Evolutionary conservation across 2,797 vertebrate genomes (phyloP), one percentile per base, ranked within the genome.

Genomic region (Carduelis carduelis): DNA sequence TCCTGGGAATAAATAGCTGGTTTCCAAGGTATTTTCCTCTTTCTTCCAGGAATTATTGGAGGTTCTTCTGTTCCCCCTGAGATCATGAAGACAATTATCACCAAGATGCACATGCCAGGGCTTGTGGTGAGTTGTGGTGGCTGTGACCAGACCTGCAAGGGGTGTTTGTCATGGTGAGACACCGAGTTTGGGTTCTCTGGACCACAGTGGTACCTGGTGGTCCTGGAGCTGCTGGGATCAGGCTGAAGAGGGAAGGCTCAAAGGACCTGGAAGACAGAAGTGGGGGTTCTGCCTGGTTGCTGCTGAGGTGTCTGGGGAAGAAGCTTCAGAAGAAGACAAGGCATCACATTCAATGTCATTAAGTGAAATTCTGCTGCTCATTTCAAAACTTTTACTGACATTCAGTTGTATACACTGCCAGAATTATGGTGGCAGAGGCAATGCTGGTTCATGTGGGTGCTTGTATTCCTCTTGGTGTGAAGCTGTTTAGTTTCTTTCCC

Each of bases 11-110:
- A 60, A 71, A 59, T 2, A 55, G 30, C 20, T 56, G 23, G 11
- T 63, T 77, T 95, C 56, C 49, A 70, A 70, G 12, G 20, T 65
- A 12, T 57, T 76, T 83, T 66, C 52, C 27, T 78, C 76, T 96
- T 50, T 75, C 12, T 95, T 97, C 43, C 77, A 99, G 99, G 98
- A 66, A 5, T 99, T 77, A 94, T 98, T 59, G 99, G 95, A 8
- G 99, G 99, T 28, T 98, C 99, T 19, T 94, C 98, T 12, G 98
- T 97, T 93, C 98, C 99, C 39, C 95, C 98, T 14, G 98, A 99
- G 55, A 56, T 99, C 44, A 49, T 99, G 60, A 98, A 49, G 95
- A 95, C 96, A 52, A 24, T 98, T 65, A 88, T 98, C 1, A 93
- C 87, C 32, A 80, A 96, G 69, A 98, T 99, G 98, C 97, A 97